Evolutionary conservation across 2,888 invertebrate species (phyloP), one percentile per base, ranked within the genome.

Genomic region (Scaptomyza caliginosa): DNA sequence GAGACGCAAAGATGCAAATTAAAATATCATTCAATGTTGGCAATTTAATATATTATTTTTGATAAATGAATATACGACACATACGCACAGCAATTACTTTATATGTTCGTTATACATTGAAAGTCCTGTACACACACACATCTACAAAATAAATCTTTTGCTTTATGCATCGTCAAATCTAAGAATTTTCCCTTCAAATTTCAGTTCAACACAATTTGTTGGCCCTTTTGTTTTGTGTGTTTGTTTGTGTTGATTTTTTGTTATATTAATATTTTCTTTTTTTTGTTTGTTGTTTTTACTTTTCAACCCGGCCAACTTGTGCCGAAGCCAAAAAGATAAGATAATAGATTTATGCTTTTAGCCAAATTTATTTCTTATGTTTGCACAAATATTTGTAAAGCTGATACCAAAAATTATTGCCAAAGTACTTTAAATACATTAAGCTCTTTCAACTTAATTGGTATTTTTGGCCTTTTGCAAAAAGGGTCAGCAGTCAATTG

Each of bases 11-110:
- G 83, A 87, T 83, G 86, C 86, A 83, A 83, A 83, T 83, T 87
- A 83, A 83, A 83, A 83, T 83, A 83, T 87, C 83, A 83, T 83
- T 83, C 83, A 83, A 83, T 83, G 83, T 74, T 83, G 83, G 83
- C 83, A 87, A 83, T 83, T 83, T 83, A 83, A 87, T 83, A 85
- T 87, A 83, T 83, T 85, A 87, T 79, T 84, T 81, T 81, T 81
- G 81, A 81, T 86, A 81, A 81, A 81, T 81, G 81, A 86, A 79
- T 86, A 79, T 86, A 86, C 81, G 49, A 50, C 45, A 63, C 67
- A 73, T 58, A 60, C 32, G 49, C 43, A 45, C 46, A 55, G 26
- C 43, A 45, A 28, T 45, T 16, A 52, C 24, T 42, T 36, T 56
- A 16, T 42, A 23, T 46, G 36, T 30, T 10, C 45, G 50, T 42